Conservation (phyloP, 2,797 vertebrate species). For the Hemitrygon akajei region DNA sequence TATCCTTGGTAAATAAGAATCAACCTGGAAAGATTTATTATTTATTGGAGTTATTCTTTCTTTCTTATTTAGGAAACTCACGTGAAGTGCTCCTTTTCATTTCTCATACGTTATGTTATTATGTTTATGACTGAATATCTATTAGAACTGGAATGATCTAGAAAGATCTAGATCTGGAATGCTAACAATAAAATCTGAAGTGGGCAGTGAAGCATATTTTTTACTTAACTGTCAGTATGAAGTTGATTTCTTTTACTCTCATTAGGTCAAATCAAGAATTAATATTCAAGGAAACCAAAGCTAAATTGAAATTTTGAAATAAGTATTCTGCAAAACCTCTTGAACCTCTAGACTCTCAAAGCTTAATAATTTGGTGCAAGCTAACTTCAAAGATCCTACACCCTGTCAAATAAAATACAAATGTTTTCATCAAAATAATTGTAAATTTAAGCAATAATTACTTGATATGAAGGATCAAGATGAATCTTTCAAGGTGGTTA, state of each 20-base stretch:
- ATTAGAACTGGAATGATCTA: not conserved
- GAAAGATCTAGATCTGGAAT: no score
- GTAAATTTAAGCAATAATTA: not conserved
- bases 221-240: not conserved
- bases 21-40: not conserved
- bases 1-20: not conserved
- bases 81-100: not conserved
- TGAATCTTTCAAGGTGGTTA: not conserved
- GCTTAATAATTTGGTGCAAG: not conserved
- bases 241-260: not conserved
- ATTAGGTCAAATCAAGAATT: slow-evolving; percentile 15
- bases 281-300: slow-evolving; percentile 2
- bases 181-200: not conserved
- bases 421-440: not conserved
- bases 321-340: not conserved
- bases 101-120: not conserved
- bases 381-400: not conserved
- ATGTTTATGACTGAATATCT: not conserved
- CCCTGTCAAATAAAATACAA: not conserved
- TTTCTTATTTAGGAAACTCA: not conserved
- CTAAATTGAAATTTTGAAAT: not conserved
- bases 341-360: slow-evolving; percentile 5
- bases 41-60: not conserved
- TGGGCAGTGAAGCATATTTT: not conserved
- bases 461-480: slow-evolving; percentile 10